A percentile compares a stretch with the other conserved stretches of the same genome.
Conservation (phyloP, 1,140 invertebrate species). For the Aphaenogaster rudis region DNA sequence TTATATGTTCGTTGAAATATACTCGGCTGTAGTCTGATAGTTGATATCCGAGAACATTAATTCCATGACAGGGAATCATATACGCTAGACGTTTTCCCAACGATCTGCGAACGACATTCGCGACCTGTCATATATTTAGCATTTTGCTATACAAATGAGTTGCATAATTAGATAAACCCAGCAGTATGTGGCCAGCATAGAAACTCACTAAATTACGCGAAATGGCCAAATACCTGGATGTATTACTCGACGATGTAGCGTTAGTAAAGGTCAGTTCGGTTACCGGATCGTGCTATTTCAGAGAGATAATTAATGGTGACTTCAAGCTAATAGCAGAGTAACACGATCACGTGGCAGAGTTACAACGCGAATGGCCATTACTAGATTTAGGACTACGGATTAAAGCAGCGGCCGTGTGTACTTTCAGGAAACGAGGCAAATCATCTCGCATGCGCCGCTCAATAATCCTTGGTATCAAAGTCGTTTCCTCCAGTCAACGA, state of each 20-base stretch:
- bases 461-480: slow-evolving; percentile 1
- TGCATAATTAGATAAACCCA: slow-evolving; percentile 56
- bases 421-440: slow-evolving; percentile 34
- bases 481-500: not conserved
- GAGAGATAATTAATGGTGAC: slow-evolving; percentile 78
- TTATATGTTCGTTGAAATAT: not conserved
- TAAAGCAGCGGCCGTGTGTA: slow-evolving; percentile 40
- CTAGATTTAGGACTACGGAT: slow-evolving; percentile 64
- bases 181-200: slow-evolving; percentile 21
- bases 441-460: slow-evolving; percentile 27
- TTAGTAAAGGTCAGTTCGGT: slow-evolving; percentile 62
- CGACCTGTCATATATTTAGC: slow-evolving; percentile 45
- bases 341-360: slow-evolving; percentile 67
- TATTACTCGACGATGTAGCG: slow-evolving; percentile 73
- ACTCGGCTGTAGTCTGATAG: not conserved
- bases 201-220: slow-evolving; percentile 75
- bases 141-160: slow-evolving; percentile 14
- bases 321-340: slow-evolving; percentile 75
- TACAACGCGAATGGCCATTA: slow-evolving; percentile 65
- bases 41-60: slow-evolving; percentile 15
- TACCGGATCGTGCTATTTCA: slow-evolving; percentile 71
- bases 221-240: slow-evolving; percentile 78
- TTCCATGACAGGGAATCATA: not conserved
- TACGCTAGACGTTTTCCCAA: not conserved
- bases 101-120: slow-evolving; percentile 49